Percentiles rank a stretch among this genome's conserved stretches.
Conservation (phyloP, 2,113 vertebrate genomes). For the Archocentrus centrarchus region DNA sequence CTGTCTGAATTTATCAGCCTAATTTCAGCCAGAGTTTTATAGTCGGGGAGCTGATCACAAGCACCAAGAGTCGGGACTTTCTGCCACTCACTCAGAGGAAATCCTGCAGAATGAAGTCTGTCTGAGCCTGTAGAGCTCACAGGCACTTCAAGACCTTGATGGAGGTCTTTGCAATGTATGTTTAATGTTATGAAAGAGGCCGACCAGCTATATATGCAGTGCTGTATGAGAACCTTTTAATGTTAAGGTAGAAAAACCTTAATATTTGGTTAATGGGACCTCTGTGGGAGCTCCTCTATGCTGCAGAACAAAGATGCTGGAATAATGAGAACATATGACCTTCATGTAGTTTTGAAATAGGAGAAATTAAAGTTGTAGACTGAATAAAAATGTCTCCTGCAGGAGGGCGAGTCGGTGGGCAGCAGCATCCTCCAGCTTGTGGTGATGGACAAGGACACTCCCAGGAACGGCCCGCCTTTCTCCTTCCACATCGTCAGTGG, state of each 20-base stretch:
- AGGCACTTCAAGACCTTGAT: too few species aligned
- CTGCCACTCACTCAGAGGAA: neutral
- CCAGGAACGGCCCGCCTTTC: conserved; percentile 90
- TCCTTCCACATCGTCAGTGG: conserved; percentile 90
- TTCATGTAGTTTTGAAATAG: neutral
- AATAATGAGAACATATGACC: neutral
- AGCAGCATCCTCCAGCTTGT: conserved; percentile 89
- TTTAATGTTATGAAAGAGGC: neutral
- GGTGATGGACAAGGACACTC: conserved; percentile 91
- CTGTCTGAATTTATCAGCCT: too few species aligned
- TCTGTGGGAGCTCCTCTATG: neutral
- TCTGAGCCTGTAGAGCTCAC: too few species aligned
- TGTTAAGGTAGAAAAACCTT: neutral
- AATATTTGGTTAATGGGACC: neutral
- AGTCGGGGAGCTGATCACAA: too few species aligned
- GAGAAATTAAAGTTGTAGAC: neutral
- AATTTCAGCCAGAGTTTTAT: too few species aligned
- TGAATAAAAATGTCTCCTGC: conserved; percentile 10
- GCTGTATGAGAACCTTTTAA: neutral
- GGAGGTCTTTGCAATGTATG: neutral
- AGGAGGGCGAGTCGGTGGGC: conserved; percentile 90
- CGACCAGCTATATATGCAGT: neutral
- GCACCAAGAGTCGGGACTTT: too few species aligned
- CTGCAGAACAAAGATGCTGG: neutral
- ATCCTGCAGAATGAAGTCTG: neutral